phyloP scores from a whole-genome alignment of 1,140 invertebrate genomes.

The Cotesia vestalis region DNA sequence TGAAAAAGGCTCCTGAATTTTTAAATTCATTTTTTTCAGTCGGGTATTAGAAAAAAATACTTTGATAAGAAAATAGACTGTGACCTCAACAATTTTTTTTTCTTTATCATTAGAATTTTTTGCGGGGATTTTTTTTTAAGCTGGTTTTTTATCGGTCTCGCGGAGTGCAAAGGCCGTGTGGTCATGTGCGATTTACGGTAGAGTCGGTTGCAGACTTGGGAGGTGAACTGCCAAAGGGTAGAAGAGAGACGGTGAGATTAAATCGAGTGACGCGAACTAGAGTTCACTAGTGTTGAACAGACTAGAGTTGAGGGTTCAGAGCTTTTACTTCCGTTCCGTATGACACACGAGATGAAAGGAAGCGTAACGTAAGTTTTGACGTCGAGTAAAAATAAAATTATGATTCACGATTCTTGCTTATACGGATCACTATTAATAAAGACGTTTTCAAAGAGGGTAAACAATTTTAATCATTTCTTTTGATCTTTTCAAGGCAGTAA shows the following conservation, averaged over 20 bases:
- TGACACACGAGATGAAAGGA: slow-evolving; percentile 36
- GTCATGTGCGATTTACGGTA: slow-evolving; percentile 42
- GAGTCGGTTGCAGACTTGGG: slow-evolving; percentile 28
- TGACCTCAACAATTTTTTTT: background rate
- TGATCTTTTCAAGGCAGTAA: background rate
- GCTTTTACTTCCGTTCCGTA: slow-evolving; percentile 28
- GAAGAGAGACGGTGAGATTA: background rate
- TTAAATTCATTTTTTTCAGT: too few species aligned
- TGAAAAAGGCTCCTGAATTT: background rate
- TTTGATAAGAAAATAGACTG: too few species aligned
- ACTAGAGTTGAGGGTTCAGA: background rate
- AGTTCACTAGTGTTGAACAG: too few species aligned
- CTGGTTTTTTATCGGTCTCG: background rate
- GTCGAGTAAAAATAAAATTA: slow-evolving; percentile 46
- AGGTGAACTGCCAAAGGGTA: too few species aligned
- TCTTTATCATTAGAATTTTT: background rate
- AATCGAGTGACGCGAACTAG: slow-evolving; percentile 5
- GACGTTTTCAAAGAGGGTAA: background rate
- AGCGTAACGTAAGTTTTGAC: slow-evolving; percentile 23
- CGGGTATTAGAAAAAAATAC: too few species aligned
- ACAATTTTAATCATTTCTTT: too few species aligned
- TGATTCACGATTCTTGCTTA: slow-evolving; percentile 34
- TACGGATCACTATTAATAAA: slow-evolving; percentile 9
- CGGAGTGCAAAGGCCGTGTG: slow-evolving; percentile 9
- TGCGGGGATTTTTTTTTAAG: background rate